Conservation (phyloP, 2,113 vertebrate genomes). For the Saguinus imperator region DNA sequence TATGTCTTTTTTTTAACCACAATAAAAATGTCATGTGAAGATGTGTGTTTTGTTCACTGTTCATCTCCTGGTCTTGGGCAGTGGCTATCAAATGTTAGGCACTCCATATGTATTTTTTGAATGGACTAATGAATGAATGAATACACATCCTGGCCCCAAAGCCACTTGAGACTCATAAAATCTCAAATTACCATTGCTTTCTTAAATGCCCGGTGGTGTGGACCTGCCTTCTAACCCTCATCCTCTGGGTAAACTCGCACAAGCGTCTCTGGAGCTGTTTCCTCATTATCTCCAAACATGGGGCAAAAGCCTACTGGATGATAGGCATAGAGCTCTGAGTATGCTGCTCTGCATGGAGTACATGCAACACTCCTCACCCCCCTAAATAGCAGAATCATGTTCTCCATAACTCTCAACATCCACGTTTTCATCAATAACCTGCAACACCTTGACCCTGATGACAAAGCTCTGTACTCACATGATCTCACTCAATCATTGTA, state of each 20-base stretch:
- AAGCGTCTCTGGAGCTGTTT: not conserved
- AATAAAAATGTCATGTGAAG: not conserved
- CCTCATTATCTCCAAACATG: not conserved
- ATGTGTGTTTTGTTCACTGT: not conserved
- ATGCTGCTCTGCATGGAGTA: accelerated
- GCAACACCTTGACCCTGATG: too few species aligned
- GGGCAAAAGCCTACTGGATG: not conserved
- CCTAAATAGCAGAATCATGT: not conserved
- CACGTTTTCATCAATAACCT: accelerated
- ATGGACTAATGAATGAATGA: not conserved
- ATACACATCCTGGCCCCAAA: not conserved
- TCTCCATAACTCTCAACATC: not conserved
- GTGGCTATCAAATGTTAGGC: not conserved
- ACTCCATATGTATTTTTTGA: not conserved
- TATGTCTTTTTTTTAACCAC: not conserved
- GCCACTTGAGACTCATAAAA: too few species aligned
- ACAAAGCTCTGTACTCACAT: accelerated
- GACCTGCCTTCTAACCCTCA: not conserved
- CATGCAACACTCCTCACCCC: too few species aligned
- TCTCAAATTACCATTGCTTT: too few species aligned
- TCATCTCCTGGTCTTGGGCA: not conserved
- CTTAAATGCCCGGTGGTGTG: too few species aligned
- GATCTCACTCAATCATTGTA: accelerated
- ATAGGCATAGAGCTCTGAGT: not conserved
- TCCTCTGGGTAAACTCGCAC: not conserved